Base-by-base conservation (phyloP, 2,113 vertebrate genomes). In the Lonchura striata region DNA sequence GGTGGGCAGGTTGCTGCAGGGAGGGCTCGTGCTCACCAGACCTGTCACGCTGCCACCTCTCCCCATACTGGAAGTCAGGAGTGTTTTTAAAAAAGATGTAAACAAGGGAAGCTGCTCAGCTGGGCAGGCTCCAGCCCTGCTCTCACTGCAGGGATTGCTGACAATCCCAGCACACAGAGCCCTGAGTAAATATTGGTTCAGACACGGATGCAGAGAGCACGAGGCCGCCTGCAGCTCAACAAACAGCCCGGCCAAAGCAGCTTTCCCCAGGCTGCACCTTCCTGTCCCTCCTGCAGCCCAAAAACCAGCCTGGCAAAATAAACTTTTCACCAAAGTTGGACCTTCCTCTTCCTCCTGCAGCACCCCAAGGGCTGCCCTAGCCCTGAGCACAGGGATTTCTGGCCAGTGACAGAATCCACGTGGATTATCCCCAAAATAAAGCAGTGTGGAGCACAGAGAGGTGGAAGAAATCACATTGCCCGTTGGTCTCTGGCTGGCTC, bases 111-210 rank as follows among this genome's bases (percentile, higher is more conserved):
- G 82, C 79, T 81, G 71, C 64, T 85, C 60, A 86, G 39, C 76
- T 71, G 69, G 64, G 54, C 53, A 64, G 37, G 22, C 42, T 77
- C 33, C 86, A 79, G 88, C 80, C 47, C 91, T 8, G 10, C 66
- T 82, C 65, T 71, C 57, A 14, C 64, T 44, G 5, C 39, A 70
- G 77, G 71, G 49, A 56, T 65, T 44, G 70, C 71, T 86, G 90
- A 28, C 49, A 44, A 46, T 50, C 91, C 78, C 10, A 39, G 81
- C 2, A 41, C 74, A 86, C 75, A 81, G 66, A 92, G 39, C 78
- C 8, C 5, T 52, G 68, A 70, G 91, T 70, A 90, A 96, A 95
- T 90, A 92, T 78, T 95, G 83, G 60, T 79, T 96, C 91, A 95
- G 56, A 81, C 65, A 61, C 18, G 5, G 81, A 57, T 13, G 78